Base-by-base conservation (phyloP, 2,113 vertebrate species). In the Grantiella picta region DNA sequence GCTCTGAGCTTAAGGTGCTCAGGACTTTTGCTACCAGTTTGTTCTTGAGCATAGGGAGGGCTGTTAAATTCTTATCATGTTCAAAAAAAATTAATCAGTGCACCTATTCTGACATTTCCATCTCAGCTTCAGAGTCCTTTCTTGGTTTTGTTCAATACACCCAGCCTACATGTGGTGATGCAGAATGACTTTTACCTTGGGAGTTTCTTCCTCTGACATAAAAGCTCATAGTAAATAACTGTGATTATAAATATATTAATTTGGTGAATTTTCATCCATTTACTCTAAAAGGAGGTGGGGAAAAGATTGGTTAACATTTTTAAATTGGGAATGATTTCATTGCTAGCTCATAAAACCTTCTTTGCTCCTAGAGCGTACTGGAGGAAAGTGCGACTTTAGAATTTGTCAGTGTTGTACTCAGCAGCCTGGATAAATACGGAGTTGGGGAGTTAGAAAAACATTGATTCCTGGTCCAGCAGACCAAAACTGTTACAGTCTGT, bases 391-490 rank as follows among this genome's bases (percentile, higher is more conserved):
- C n/a, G 40, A 90, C 83, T 85, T 94, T 3, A 84, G 75, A 25
- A 18, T 60, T 54, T 69, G 56, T 10, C 60, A 45, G 38, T 50
- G 17, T 89, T 93, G 40, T 69, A 56, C 84, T 88, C 95, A 93
- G 82, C 92, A 95, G 89, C 83, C 80, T 95, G 94, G 81, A 91
- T 95, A 95, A 95, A 95, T 71, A 86, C 2, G 33, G 78, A 80
- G 61, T 89, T 90, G 79, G 94, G 95, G 96, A 97, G 91, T 91
- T 70, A 91, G 89, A 96, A 86, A 94, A 94, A 86, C 92, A 96
- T 93, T 61, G 92, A 97, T 94, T 96, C 72, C 82, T 94, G 95
- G 73, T 57, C 73, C 96, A 95, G 5, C 77, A 90, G 96, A 97
- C 91, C 97, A 90, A 88, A 94, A 90, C 95, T 90, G 86, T 95